Conservation (phyloP, 2,888 invertebrate species). For the Drosophila paranaensis region DNA sequence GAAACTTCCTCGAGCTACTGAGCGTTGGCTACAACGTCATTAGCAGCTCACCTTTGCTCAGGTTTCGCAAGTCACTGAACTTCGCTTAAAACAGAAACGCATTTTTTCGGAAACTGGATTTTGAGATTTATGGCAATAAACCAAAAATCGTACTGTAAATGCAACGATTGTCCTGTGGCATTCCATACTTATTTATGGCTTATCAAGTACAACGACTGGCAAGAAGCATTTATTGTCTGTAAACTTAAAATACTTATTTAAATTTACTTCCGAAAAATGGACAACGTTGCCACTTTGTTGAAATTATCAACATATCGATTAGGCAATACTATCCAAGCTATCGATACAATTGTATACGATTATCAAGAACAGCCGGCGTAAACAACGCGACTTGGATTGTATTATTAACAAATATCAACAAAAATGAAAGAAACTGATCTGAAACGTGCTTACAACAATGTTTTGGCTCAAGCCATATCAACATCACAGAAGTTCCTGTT, state of each 20-base stretch:
- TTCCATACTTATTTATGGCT: conserved; percentile 9
- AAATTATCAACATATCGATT: conserved; percentile 18
- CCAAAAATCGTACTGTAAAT: conserved; percentile 34
- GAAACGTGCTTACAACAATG: conserved; percentile 89
- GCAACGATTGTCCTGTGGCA: conserved; percentile 22
- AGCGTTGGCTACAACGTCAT: conserved; percentile 8
- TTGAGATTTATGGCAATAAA: conserved; percentile 51
- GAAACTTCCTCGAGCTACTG: conserved; percentile 35
- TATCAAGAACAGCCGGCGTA: conserved; percentile 32
- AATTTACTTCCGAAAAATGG: neutral
- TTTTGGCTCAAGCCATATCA: conserved; percentile 92
- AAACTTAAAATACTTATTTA: conserved; percentile 8
- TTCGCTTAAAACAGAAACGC: conserved; percentile 28
- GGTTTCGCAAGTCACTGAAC: conserved; percentile 50
- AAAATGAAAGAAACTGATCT: conserved; percentile 73
- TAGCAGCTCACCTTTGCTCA: conserved; percentile 30
- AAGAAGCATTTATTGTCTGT: neutral
- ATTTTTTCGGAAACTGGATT: conserved; percentile 49
- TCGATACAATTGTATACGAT: neutral
- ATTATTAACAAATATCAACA: conserved; percentile 10
- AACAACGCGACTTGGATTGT: conserved; percentile 28
- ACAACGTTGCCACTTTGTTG: conserved; percentile 27
- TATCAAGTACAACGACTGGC: neutral
- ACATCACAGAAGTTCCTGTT: conserved; percentile 93
- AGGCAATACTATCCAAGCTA: neutral